A percentile compares a stretch with the other conserved stretches of the same genome.
Evolutionary conservation across 2,113 vertebrate species (phyloP).

Genomic region (Isurus oxyrinchus): DNA sequence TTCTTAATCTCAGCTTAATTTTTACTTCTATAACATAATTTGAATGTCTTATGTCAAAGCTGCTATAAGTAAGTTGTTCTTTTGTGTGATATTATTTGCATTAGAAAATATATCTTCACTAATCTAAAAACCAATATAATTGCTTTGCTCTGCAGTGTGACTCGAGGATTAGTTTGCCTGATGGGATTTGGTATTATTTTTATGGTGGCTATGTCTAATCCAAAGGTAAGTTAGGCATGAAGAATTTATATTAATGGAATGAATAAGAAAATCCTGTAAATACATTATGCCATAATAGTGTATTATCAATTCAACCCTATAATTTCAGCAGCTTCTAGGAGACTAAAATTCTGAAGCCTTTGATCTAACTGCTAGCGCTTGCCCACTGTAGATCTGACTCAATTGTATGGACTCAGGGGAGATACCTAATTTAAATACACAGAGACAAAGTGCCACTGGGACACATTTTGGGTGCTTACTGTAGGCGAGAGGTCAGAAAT

Average conservation of each 20-base stretch:
- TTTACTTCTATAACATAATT: background rate
- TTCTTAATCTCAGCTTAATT: background rate
- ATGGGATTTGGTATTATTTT: conserved; percentile 56
- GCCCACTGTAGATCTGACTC: background rate
- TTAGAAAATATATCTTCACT: background rate
- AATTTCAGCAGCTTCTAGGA: background rate
- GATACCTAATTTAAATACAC: background rate
- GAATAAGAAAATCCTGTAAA: background rate
- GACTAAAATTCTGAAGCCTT: background rate
- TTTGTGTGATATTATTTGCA: background rate
- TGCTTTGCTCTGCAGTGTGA: conserved; percentile 44
- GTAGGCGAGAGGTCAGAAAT: background rate
- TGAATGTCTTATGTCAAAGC: background rate
- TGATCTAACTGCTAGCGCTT: background rate
- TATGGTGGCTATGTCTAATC: conserved; percentile 54
- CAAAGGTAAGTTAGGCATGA: conserved; percentile 49
- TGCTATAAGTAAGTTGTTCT: background rate
- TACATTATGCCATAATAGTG: background rate
- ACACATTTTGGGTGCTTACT: background rate
- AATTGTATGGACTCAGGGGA: background rate
- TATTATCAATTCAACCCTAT: background rate
- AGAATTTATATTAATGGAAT: background rate
- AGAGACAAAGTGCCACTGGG: background rate
- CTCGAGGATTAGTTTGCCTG: conserved; percentile 49
- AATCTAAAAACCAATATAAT: background rate